Conservation (phyloP, 2,888 invertebrate genomes). For the Cacoxenus indagator region DNA sequence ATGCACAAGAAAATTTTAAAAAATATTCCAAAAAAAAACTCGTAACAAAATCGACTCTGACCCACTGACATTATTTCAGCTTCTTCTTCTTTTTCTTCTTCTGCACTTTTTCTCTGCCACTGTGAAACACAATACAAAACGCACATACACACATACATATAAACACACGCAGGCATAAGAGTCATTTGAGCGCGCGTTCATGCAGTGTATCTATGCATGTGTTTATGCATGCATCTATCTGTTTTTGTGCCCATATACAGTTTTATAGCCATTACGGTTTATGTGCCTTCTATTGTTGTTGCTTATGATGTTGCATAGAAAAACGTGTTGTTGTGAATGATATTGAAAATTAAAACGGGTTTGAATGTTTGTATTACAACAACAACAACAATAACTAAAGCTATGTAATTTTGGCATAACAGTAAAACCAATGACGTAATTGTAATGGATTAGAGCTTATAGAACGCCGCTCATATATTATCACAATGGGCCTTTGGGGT, state of each 20-base stretch:
- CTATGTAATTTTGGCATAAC: neutral
- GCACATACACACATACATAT: neutral
- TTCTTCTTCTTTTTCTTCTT: no score
- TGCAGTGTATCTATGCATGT: neutral
- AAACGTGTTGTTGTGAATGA: constrained; percentile 7
- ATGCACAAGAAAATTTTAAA: constrained; percentile 36
- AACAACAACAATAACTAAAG: neutral
- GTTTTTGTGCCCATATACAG: neutral
- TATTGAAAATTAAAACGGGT: constrained; percentile 8
- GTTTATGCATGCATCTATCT: neutral
- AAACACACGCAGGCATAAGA: neutral
- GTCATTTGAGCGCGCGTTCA: no score
- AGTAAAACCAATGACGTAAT: neutral
- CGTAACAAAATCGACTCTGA: constrained; percentile 65
- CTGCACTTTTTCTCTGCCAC: no score
- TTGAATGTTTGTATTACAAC: neutral
- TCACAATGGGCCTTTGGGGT: no score
- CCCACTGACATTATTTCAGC: constrained; percentile 69
- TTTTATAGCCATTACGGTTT: constrained; percentile 4
- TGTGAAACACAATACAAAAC: no score
- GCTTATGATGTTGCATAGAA: neutral
- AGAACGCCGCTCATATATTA: no score
- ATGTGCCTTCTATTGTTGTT: neutral
- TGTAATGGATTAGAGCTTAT: no score
- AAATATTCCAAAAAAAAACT: constrained; percentile 26